Evolutionary conservation across 2,797 vertebrate species (phyloP).

Genomic region (Falco berigora): DNA sequence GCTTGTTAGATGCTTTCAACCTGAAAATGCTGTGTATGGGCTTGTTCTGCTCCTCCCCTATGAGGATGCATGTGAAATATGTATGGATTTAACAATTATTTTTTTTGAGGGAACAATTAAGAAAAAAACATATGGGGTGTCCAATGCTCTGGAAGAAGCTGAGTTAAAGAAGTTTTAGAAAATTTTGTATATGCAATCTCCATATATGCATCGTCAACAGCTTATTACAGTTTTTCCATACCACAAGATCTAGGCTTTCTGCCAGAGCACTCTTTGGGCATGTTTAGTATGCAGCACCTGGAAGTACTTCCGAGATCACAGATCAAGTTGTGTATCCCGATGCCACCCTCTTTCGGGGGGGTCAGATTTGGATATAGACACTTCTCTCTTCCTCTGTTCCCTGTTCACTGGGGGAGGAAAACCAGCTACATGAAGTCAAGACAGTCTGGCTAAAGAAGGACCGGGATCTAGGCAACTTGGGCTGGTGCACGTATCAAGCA

Average conservation of each 20-base stretch:
- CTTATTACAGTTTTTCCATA: constrained; percentile 55
- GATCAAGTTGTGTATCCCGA: neutral
- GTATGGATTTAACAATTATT: constrained; percentile 37
- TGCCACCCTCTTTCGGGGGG: neutral
- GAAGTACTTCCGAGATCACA: constrained; percentile 46
- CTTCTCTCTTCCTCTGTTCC: neutral
- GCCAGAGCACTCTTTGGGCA: constrained; percentile 39
- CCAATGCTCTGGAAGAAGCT: constrained; percentile 48
- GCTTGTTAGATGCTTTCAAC: constrained; percentile 67
- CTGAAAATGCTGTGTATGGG: constrained; percentile 56
- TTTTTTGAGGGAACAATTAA: constrained; percentile 55
- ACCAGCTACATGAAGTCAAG: neutral
- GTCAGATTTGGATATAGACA: neutral
- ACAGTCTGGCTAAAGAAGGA: neutral
- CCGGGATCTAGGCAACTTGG: neutral
- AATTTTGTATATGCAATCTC: constrained; percentile 59
- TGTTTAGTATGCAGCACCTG: constrained; percentile 62
- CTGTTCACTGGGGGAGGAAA: neutral
- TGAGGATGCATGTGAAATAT: constrained; percentile 32
- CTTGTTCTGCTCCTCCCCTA: constrained; percentile 27
- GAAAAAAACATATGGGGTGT: constrained; percentile 36
- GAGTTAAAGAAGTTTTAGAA: constrained; percentile 58
- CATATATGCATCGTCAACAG: constrained; percentile 59
- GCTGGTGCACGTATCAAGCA: rapidly evolving
- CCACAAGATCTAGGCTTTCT: constrained; percentile 43